phyloP scores from a whole-genome alignment of 2,797 vertebrate genomes.

The Phrynocephalus forsythii region DNA sequence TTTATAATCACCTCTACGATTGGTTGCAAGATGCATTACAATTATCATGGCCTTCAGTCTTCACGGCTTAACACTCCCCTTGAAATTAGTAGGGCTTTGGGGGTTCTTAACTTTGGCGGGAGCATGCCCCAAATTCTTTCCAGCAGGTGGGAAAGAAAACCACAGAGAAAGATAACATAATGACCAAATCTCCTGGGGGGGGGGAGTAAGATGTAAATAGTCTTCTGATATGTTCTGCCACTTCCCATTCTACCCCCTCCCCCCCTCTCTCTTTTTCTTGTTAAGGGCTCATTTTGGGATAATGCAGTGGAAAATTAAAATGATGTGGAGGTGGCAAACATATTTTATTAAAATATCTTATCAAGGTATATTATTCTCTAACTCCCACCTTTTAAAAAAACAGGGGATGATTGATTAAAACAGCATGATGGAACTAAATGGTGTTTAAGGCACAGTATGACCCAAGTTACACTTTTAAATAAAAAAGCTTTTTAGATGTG shows the following conservation, averaged over 20 bases:
- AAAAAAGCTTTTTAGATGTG: slow-evolving; percentile 65
- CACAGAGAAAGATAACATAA: slow-evolving; percentile 20
- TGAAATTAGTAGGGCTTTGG: neutral
- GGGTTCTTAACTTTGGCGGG: slow-evolving; percentile 11
- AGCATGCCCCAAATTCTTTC: slow-evolving; percentile 2
- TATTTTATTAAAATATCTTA: slow-evolving; percentile 81
- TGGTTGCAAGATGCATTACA: neutral
- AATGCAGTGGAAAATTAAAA: slow-evolving; percentile 44
- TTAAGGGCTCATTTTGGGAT: slow-evolving; percentile 60
- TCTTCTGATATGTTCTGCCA: neutral
- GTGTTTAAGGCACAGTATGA: slow-evolving; percentile 79
- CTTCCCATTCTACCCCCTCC: slow-evolving; percentile 34
- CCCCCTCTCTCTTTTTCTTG: slow-evolving; percentile 41
- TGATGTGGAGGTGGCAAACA: slow-evolving; percentile 45
- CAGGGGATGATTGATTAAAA: slow-evolving; percentile 79
- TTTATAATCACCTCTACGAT: neutral
- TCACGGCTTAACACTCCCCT: neutral
- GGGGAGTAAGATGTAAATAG: slow-evolving; percentile 7
- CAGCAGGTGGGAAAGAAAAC: neutral
- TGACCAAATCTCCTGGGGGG: neutral
- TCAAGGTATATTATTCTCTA: slow-evolving; percentile 72
- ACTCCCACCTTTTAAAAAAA: slow-evolving; percentile 70
- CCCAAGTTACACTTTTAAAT: slow-evolving; percentile 74
- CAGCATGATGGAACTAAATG: slow-evolving; percentile 77
- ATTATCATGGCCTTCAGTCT: neutral